Evolutionary conservation across 1,140 invertebrate genomes (phyloP).

Genomic region (Zaprionus gabonicus): DNA sequence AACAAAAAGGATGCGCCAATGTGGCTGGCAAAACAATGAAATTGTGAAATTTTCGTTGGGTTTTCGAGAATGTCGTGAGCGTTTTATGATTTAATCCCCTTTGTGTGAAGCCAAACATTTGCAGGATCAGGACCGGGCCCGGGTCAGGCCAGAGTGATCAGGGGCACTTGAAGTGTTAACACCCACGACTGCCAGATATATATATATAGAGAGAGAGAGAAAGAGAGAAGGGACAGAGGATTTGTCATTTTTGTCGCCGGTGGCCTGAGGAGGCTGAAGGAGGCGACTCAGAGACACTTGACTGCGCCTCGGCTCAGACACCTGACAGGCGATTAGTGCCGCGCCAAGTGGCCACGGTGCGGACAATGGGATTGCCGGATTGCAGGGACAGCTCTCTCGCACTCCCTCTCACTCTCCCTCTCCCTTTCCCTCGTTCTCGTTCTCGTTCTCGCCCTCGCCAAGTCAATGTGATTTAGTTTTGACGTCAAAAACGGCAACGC

Average conservation of each 20-base stretch:
- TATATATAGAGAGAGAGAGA: neutral
- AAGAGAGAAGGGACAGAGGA: constrained; percentile 26
- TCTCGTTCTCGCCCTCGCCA: neutral
- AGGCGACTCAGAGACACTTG: constrained; percentile 34
- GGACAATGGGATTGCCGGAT: constrained; percentile 3
- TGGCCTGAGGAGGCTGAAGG: constrained; percentile 20
- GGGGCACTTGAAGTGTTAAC: constrained; percentile 53
- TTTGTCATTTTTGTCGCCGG: constrained; percentile 56
- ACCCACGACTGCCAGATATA: constrained; percentile 36
- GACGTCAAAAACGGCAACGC: constrained; percentile 38
- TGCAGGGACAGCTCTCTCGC: neutral
- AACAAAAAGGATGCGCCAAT: constrained; percentile 61
- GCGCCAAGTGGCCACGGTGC: constrained; percentile 4
- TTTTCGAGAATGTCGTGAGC: constrained; percentile 59
- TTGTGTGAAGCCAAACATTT: constrained; percentile 76
- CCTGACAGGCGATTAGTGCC: constrained; percentile 49
- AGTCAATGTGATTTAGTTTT: constrained; percentile 66
- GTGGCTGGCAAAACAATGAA: constrained; percentile 76
- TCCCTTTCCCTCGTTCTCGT: no score
- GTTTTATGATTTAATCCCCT: constrained; percentile 74
- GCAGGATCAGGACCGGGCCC: constrained; percentile 39
- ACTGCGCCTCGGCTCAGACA: constrained; percentile 48
- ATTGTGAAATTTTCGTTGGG: constrained; percentile 53
- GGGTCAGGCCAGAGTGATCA: constrained; percentile 19
- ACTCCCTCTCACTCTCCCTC: neutral